Percentiles rank a stretch among this genome's conserved stretches.
Evolutionary conservation across 2,113 vertebrate genomes (phyloP).

Genomic region (Raja brachyura): DNA sequence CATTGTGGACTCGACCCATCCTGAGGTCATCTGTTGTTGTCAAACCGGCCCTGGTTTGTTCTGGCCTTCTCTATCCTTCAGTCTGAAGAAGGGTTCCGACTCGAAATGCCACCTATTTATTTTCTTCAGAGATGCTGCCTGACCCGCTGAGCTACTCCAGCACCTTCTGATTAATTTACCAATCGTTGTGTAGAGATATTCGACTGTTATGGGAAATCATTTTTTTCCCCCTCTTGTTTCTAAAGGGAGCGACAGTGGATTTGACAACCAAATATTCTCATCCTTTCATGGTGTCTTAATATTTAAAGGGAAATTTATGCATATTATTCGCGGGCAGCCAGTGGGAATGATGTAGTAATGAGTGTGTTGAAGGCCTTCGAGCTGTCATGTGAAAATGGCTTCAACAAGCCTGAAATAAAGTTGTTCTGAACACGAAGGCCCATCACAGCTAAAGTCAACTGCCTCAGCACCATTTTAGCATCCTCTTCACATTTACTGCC

Average conservation of each 20-base stretch:
- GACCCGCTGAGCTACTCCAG: no score
- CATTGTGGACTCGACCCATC: no score
- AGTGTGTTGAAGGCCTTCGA: neutral
- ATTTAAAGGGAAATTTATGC: neutral
- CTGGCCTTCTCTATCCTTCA: no score
- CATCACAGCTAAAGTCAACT: constrained; percentile 5
- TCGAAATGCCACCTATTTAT: no score
- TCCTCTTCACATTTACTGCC: neutral
- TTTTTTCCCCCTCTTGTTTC: neutral
- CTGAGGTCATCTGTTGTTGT: no score
- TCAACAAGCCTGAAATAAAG: neutral
- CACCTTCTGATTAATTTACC: neutral
- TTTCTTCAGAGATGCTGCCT: no score
- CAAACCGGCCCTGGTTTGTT: no score
- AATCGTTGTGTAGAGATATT: neutral
- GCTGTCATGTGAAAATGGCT: constrained; percentile 16
- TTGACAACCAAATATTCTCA: neutral
- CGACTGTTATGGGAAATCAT: neutral
- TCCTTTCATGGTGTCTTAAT: neutral
- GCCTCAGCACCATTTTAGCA: neutral
- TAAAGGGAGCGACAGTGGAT: neutral
- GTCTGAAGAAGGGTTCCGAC: no score
- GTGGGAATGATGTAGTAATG: neutral
- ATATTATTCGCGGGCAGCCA: neutral
- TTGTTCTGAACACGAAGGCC: constrained; percentile 3